Evolutionary conservation across 2,113 vertebrate species (phyloP), one percentile per base, ranked within the genome.

Genomic region (Hyperopisus bebe): DNA sequence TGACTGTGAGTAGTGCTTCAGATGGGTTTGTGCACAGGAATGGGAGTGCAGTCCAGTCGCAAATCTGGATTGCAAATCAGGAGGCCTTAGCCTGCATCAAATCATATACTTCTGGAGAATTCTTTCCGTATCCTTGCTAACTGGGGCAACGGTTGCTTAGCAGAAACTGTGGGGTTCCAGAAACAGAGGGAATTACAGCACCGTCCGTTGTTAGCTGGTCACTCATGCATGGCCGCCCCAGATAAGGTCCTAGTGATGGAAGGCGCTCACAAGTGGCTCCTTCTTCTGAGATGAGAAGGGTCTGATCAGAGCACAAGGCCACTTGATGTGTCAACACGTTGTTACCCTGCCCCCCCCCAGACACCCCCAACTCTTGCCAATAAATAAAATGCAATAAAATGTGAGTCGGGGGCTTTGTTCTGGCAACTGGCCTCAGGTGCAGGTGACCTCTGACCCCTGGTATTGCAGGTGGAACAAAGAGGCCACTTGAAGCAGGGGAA

Each of bases 351-450:
- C 48, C 84, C 48, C 48, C 10, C 62, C 42, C 39, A 74, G 10
- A 35, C 9, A 42, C 24, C 87, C 42, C 58, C 35, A 31, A 44
- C 58, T 21, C 42, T 21, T 88, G 21, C 6, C 44, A 74, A 77
- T 51, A 50, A 19, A 89, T 90, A 89, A 53, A n/a, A 47, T 92
- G 93, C 92, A 91, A 91, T 92, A 93, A 96, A 95, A 94, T 94
- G 92, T 91, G 93, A 91, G 92, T 94, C 93, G 92, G 90, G 91
- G 91, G 95, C 94, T 95, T 95, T 95, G 94, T 95, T 94, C 95
- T 94, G 94, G 93, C 95, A 95, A 94, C 93, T 92, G 92, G 94
- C 96, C 95, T 96, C 95, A 96, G 96, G 95, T 96, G 95, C 93
- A 94, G 93, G 92, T 94, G 95, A 96, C 95, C 95, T 91, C 91